A percentile compares a stretch with the other conserved stretches of the same genome.
phyloP scores from a whole-genome alignment of 1,140 invertebrate genomes.

The Micrasema longulum region DNA sequence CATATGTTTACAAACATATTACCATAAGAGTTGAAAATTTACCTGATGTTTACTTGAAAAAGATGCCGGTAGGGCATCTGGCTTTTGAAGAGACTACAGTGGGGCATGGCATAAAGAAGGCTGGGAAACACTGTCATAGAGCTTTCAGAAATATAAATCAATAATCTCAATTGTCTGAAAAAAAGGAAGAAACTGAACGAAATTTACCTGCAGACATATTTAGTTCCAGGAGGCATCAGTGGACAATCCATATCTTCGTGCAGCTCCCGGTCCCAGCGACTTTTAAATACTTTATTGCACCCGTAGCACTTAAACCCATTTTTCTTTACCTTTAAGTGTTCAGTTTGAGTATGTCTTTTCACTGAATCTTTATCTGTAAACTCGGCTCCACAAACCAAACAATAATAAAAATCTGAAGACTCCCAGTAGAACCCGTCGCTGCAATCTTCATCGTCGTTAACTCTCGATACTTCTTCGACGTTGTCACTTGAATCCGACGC shows the following conservation, averaged over 20 bases:
- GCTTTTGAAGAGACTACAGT: too few relatives aligned
- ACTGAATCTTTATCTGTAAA: not conserved
- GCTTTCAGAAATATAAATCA: too few relatives aligned
- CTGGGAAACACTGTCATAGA: too few relatives aligned
- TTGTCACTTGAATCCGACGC: not conserved
- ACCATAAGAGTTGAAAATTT: too few relatives aligned
- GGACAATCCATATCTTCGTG: conserved; percentile 30
- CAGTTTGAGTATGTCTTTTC: not conserved
- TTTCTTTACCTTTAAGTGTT: not conserved
- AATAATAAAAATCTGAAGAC: conserved; percentile 7
- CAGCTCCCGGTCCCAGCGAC: conserved; percentile 6
- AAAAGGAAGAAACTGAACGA: too few relatives aligned
- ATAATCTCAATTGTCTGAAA: too few relatives aligned
- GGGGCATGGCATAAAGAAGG: too few relatives aligned
- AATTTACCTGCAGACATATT: conserved; percentile 19
- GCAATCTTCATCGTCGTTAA: not conserved
- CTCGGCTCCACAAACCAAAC: conserved; percentile 12
- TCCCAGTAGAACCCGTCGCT: not conserved
- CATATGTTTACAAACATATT: too few relatives aligned
- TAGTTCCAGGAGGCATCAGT: conserved; percentile 9
- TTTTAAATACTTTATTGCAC: not conserved
- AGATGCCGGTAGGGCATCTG: too few relatives aligned
- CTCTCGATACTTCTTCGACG: not conserved
- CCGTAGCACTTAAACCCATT: conserved; percentile 27
- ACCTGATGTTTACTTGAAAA: too few relatives aligned